Base-by-base conservation (phyloP, 1,140 invertebrate genomes). In the Aleiodes sp. region DNA sequence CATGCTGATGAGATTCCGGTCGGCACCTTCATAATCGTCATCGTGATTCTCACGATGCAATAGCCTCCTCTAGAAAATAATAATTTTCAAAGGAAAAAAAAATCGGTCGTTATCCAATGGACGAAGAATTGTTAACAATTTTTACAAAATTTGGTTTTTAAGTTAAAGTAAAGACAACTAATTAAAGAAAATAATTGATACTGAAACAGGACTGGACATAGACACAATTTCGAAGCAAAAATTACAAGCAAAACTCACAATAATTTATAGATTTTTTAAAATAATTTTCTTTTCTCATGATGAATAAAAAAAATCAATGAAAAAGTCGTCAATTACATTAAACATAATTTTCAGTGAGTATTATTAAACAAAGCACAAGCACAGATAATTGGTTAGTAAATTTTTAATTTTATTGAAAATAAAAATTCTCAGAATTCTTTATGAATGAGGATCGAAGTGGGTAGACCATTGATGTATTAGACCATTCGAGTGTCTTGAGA, bases 321-420 rank as follows among this genome's bases (percentile, higher is more conserved):
- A 24, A 26, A 56, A 56, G 12, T 62, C 57, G 41, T 33, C 21
- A 28, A 33, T 21, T n/a, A 80, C 82, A 84, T 85, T 83, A 83
- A 85, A 84, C 82, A 85, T 85, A 85, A 85, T 85, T 85, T 84
- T 82, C 75, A 14, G 75, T 43, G 3, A 73, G 71, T 65, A 61
- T 61, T 7, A 68, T 9, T 70, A 21, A 69, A 70, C 29, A 66
- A 62, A 43, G 9, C 6, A 57, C 31, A 70, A 70, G 43, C 28
- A 56, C 4, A 19, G 21, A 4, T 4, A 35, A 65, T 65, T 29
- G 10, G 37, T 28, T 43, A 60, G 16, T 35, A 31, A 64, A 26
- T 1, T 46, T 64, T 4, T 64, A 16, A 43, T 64, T 41, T 64
- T 43, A 4, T 43, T 37, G 16, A 37, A 10, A 21, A 41, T 63